Conservation (phyloP, 2,113 vertebrate genomes). For the Larimichthys polyactis region DNA sequence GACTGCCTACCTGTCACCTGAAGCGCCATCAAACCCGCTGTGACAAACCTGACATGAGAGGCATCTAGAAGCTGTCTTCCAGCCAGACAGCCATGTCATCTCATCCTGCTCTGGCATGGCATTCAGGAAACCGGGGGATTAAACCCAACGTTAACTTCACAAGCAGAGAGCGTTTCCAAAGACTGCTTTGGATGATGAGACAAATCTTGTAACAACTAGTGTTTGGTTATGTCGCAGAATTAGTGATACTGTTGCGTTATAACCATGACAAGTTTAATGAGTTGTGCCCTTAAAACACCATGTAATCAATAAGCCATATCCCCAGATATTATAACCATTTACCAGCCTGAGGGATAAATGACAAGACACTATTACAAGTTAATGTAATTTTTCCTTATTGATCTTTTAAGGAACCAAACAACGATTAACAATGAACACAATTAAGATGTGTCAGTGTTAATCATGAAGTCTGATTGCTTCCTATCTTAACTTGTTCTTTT, state of each 20-base stretch:
- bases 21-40: slow-evolving; percentile 59
- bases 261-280: slow-evolving; percentile 40
- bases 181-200: slow-evolving; percentile 42
- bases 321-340: slow-evolving; percentile 16
- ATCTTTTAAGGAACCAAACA: slow-evolving; percentile 25
- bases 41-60: slow-evolving; percentile 75
- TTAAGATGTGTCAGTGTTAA: background rate
- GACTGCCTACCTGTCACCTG: slow-evolving; percentile 74
- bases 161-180: slow-evolving; percentile 34
- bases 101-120: slow-evolving; percentile 56
- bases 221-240: slow-evolving; percentile 43
- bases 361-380: slow-evolving; percentile 26
- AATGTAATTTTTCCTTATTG: slow-evolving; percentile 11
- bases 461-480: background rate
- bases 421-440: background rate
- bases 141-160: slow-evolving; percentile 59
- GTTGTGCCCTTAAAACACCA: slow-evolving; percentile 19
- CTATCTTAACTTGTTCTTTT: background rate
- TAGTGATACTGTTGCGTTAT: slow-evolving; percentile 15
- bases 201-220: slow-evolving; percentile 37
- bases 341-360: slow-evolving; percentile 22
- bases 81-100: slow-evolving; percentile 75
- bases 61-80: slow-evolving; percentile 69
- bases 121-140: slow-evolving; percentile 62
- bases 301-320: slow-evolving; percentile 36